phyloP scores from a whole-genome alignment of 2,113 vertebrate genomes.

The Tricholaema leucomelas region DNA sequence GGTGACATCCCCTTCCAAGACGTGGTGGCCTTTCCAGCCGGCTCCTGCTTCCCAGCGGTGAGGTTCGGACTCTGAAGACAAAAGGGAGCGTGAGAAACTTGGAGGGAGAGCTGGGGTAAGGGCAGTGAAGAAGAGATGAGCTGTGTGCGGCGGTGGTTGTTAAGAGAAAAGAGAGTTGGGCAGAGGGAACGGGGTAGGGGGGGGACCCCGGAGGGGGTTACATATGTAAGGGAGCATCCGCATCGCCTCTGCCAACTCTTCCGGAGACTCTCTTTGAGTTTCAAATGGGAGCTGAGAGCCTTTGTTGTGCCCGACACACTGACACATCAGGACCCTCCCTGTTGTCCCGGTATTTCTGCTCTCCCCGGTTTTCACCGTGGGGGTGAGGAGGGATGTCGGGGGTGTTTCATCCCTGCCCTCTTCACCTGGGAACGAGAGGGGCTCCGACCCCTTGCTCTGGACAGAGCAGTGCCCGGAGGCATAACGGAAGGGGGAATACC shows the following conservation, averaged over 20 bases:
- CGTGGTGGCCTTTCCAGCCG: not conserved
- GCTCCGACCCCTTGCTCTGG: not conserved
- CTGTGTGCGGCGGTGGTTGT: not conserved
- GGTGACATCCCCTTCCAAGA: no score
- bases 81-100: constrained; percentile 39
- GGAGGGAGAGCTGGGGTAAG: not conserved
- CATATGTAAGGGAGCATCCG: not conserved
- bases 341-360: not conserved
- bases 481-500: accelerated
- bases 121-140: not conserved
- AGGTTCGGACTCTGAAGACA: not conserved
- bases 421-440: not conserved
- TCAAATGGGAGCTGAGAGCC: not conserved
- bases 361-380: no score
- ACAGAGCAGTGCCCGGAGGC: not conserved
- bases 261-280: constrained; percentile 48
- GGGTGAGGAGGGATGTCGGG: no score
- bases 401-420: not conserved
- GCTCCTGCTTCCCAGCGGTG: not conserved
- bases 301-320: constrained; percentile 40
- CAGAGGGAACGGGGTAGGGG: not conserved
- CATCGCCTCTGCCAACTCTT: not conserved
- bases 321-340: not conserved
- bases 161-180: not conserved
- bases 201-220: not conserved